Conservation (phyloP, 92 coral and sea anemone species). For the Actinernus sp. region DNA sequence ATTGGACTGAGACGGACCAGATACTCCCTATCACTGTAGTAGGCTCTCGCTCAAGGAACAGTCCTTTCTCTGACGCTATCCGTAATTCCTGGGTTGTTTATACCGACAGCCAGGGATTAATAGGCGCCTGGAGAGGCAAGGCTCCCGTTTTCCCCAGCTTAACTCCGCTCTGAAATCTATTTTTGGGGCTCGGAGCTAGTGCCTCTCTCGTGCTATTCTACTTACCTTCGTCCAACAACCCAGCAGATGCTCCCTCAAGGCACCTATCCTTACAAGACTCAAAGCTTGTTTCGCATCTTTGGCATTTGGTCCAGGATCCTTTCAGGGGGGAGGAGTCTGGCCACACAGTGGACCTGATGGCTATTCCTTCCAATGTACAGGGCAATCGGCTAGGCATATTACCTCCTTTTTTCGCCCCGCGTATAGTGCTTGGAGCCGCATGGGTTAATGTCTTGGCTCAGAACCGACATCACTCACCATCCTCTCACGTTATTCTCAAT, state of each 20-base stretch:
- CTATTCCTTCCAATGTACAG: constrained; percentile 21
- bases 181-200: background rate
- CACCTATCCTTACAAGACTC: constrained; percentile 30
- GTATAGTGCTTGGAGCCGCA: background rate
- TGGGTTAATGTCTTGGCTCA: constrained; percentile 6
- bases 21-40: no score
- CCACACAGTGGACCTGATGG: constrained; percentile 19
- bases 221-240: constrained; percentile 23
- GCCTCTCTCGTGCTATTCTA: constrained; percentile 8
- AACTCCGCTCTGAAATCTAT: constrained; percentile 25
- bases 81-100: constrained; percentile 42
- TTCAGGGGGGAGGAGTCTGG: constrained; percentile 13
- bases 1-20: constrained; percentile 17
- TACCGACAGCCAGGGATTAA: constrained; percentile 21
- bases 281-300: constrained; percentile 10
- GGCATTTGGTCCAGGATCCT: no score
- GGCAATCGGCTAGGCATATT: background rate
- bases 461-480: background rate
- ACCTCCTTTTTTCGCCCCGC: constrained; percentile 24
- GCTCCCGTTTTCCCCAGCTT: constrained; percentile 16
- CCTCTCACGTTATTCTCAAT: constrained; percentile 1
- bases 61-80: constrained; percentile 11
- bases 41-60: no score
- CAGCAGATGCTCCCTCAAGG: constrained; percentile 46
- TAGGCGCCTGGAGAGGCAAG: constrained; percentile 20